Conservation (phyloP, 2,113 vertebrate genomes). For the Pantherophis guttatus region DNA sequence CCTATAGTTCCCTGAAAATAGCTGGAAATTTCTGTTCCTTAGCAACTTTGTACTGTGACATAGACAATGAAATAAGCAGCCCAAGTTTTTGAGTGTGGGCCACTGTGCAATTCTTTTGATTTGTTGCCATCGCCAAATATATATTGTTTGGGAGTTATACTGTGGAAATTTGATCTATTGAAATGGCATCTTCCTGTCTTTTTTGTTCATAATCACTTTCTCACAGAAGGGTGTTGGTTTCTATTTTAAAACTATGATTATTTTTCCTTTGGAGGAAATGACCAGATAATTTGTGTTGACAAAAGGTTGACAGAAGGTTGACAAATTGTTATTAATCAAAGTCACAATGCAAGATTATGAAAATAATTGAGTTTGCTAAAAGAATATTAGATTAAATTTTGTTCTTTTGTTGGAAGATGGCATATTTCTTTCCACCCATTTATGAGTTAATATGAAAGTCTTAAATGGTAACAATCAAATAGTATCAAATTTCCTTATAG, state of each 20-base stretch:
- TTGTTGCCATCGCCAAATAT: not conserved
- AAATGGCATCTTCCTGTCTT: not conserved
- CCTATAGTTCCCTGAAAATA: not conserved
- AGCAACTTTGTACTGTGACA: not conserved
- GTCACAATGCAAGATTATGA: not conserved
- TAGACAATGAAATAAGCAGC: not conserved
- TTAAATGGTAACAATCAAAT: not conserved
- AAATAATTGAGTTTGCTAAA: not conserved
- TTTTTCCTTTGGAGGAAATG: not conserved
- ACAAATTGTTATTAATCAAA: not conserved
- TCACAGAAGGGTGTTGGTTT: not conserved
- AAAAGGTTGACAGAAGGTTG: too few species aligned
- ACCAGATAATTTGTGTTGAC: not conserved
- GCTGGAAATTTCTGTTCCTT: not conserved
- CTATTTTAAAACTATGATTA: not conserved
- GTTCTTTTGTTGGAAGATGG: not conserved
- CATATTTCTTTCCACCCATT: not conserved
- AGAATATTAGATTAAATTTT: not conserved
- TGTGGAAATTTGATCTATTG: not conserved
- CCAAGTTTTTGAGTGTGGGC: not conserved
- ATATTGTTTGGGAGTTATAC: not conserved
- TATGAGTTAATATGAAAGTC: not conserved
- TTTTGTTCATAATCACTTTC: not conserved
- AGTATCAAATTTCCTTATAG: not conserved
- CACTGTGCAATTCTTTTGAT: not conserved